These are phyloP conservation scores for Aurelia aurita DNA, from an alignment of 30 jellyfish, hydroid and myxozoan genomes.

Conservation along the genomic window DNA sequence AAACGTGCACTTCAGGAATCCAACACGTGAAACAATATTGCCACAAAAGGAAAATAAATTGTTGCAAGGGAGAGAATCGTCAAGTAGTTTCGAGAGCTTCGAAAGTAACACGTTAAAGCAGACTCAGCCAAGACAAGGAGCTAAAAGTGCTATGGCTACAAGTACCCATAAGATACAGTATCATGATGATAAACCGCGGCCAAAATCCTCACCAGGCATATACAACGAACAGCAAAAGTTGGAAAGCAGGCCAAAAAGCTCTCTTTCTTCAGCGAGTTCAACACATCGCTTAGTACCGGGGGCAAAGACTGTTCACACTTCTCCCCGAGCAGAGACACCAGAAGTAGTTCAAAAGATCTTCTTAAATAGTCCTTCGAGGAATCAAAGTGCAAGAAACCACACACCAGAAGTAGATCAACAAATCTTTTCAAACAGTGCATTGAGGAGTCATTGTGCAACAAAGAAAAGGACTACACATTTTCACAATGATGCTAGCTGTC, in stretches of 20 bases:
- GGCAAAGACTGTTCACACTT: slow-evolving; percentile 4
- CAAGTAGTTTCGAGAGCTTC: neutral
- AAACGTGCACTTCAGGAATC: slow-evolving; percentile 16
- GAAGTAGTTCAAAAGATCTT: slow-evolving; percentile 15
- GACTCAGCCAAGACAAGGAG: neutral
- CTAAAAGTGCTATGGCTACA: slow-evolving; percentile 31
- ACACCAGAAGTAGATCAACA: slow-evolving; percentile 30
- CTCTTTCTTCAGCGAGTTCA: slow-evolving; percentile 16
- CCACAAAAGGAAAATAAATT: neutral
- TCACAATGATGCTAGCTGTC: slow-evolving; percentile 40
- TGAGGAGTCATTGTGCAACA: slow-evolving; percentile 3
- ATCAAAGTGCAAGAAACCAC: too few species aligned
- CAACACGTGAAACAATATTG: slow-evolving; percentile 35
- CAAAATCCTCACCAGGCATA: slow-evolving; percentile 16
- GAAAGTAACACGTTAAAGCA: neutral
- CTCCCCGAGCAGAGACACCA: slow-evolving; percentile 12
- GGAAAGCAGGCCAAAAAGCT: slow-evolving; percentile 23
- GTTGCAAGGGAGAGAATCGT: slow-evolving; percentile 8
- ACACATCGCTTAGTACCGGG: neutral
- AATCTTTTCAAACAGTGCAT: neutral
- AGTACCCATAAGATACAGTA: neutral
- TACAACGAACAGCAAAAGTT: neutral
- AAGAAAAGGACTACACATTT: neutral
- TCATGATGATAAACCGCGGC: slow-evolving; percentile 7
- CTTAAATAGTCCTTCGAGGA: neutral